phyloP scores from a whole-genome alignment of 2,113 vertebrate species.

The Callipepla californica region DNA sequence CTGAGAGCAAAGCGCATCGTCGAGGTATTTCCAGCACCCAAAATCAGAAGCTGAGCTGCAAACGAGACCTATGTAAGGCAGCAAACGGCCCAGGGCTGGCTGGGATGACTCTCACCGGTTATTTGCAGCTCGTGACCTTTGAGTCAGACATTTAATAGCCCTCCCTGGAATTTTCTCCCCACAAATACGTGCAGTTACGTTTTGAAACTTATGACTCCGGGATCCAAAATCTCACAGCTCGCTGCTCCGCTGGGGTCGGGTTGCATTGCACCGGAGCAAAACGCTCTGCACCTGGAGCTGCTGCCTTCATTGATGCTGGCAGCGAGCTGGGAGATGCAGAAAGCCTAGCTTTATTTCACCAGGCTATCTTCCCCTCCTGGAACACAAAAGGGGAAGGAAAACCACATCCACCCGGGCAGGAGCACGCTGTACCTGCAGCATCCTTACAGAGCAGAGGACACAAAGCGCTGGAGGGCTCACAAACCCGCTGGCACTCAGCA shows the following conservation, averaged over 20 bases:
- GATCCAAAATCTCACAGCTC: background rate
- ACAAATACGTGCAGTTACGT: background rate
- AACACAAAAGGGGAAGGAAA: background rate
- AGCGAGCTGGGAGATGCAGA: background rate
- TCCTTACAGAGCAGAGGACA: fast-evolving
- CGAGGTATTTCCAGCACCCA: background rate
- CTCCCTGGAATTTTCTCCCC: slow-evolving; percentile 42
- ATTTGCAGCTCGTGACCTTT: slow-evolving; percentile 27
- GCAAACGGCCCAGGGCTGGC: background rate
- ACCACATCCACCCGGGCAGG: background rate
- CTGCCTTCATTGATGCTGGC: fast-evolving
- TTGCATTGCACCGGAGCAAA: background rate
- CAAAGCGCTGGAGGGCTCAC: fast-evolving
- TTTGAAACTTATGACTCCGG: background rate
- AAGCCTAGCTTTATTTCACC: background rate
- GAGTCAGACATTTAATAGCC: slow-evolving; percentile 20
- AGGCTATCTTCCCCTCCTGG: background rate
- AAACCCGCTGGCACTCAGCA: background rate
- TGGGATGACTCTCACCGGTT: background rate
- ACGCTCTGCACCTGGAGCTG: background rate
- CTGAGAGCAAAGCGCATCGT: background rate
- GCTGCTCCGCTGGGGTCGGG: fast-evolving
- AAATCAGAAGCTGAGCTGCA: background rate
- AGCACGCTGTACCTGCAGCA: fast-evolving
- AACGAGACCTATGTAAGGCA: background rate